Evolutionary conservation across 2,797 vertebrate genomes (phyloP), one percentile per base, ranked within the genome.

Genomic region (Microcaecilia unicolor): DNA sequence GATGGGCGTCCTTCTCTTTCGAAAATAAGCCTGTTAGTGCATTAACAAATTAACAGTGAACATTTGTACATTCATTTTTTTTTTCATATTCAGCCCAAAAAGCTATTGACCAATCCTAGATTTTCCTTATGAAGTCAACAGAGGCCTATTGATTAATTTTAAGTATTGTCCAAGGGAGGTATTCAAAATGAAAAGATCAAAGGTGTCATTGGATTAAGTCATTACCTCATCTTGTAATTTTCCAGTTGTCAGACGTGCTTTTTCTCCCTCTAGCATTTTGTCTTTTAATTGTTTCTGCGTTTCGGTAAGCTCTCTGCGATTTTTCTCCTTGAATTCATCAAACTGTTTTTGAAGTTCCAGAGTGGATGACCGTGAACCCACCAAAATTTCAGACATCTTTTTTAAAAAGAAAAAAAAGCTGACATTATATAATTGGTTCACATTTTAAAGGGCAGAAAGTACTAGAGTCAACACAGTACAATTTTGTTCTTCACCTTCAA

Each of bases 291-390:
- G 90, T 31, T 71, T 83, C 53, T 98, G 92, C 55, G 90, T 67
- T 34, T 96, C 93, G 0, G 77, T 46, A 43, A 92, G 67, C 52
- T 98, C 93, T 42, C 65, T 74, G 13, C 86, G 85, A 50, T 89
- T 91, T 61, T 92, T 99, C 52, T 95, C 95, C 55, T 87, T 97
- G 47, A 90, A 92, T 47, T 91, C 86, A 44, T 92, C 82, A 51
- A 98, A 87, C 63, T 98, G 93, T 61, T 85, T 91, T 71, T 94
- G 94, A 50, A 98, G 84, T 52, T 97, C 90, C 50, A 81, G 65
- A 1, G 90, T 75, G 10, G 94, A 95, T 0, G 64, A 70, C 64
- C 87, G 88, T 3, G 94, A 95, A 0, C 75, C 81, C 29, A 85
- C 87, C 2, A 90, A 77, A 8, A 94, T 90, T 44, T 91, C 89